Evolutionary conservation across 2,888 invertebrate species (phyloP), one percentile per base, ranked within the genome.

Genomic region (Philonicus albiceps): DNA sequence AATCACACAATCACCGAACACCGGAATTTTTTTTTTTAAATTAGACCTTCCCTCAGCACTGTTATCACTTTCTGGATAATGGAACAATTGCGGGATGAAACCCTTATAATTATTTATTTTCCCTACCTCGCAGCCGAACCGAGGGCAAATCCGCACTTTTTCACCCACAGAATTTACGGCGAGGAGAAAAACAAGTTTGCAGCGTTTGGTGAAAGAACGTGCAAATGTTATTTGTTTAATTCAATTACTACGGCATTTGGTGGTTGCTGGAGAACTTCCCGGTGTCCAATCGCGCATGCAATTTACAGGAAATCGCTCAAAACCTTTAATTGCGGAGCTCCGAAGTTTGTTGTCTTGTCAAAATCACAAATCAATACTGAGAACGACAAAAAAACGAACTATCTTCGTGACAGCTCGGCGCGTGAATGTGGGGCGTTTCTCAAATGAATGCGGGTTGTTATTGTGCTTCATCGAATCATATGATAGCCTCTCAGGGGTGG

Each of bases 341-440:
- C 27, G 30, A 31, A 80, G 80, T 80, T 80, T 80, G 80, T 80
- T 80, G 34, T 80, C 53, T 80, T 80, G 80, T 80, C 80, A 80
- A 80, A 49, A 27, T 40, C 40, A 11, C 40, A 43, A 53, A 80
- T 80, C 80, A 80, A 80, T 80, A 80, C 16, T 30, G 53, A 4
- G 49, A 30, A 49, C 80, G 80, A 80, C 53, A 80, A 80, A 80
- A 78, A 80, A 80, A 27, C 80, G 80, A 80, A 11, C 30, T 5
- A 80, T 19, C 80, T 53, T 80, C 80, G 80, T 49, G 49, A 80
- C 49, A 80, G 49, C 19, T 64, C 64, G 64, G 64, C 27, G 27
- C 0, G 64, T 64, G 64, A 64, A 64, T 22, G 7, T 64, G 19
- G 22, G 55, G 27, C 22, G 13, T 27, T 64, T 27, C 11, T 8